Evolutionary conservation across 2,888 invertebrate genomes (phyloP), one percentile per base, ranked within the genome.

Genomic region (Drosophila atripex): DNA sequence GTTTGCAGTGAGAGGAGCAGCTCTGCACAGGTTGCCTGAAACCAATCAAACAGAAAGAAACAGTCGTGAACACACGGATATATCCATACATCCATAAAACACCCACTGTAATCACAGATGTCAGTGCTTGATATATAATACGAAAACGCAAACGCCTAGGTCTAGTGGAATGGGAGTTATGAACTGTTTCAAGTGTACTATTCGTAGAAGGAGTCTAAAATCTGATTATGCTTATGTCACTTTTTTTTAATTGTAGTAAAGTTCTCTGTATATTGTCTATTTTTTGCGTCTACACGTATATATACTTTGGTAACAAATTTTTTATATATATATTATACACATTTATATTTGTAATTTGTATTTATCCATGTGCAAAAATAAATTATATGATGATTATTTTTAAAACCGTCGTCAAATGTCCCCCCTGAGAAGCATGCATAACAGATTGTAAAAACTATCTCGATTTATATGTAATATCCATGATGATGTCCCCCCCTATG

Each of bases 331-430:
- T 59, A 71, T 49, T 35, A 79, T 55, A 78, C 61, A 82, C 56
- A 74, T 73, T 72, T 55, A 57, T 76, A 88, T 71, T 71, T 86
- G 75, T 88, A 84, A 80, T 88, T 78, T 86, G 74, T 88, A 84
- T 86, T 88, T 88, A 88, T 86, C 80, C 73, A 77, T 88, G 88
- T 84, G 88, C 86, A 83, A 85, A 73, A 83, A 87, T 87, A 85
- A 85, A 88, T 80, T 84, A 78, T 84, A 78, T 77, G 45, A 57
- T 73, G 78, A 86, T 82, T 88, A 80, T 87, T 86, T 85, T 83
- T 84, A 73, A 76, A 73, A 61, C 65, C 46, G 49, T 60, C 41
- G 46, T 85, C 32, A 16, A 30, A 45, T 25, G 46, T 46, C 41
- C 25, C 35, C 35, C 25, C 71, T 16, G 25, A 38, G 30, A 41